phyloP scores from a whole-genome alignment of 1,140 invertebrate species.

The Drosophila setifemur region DNA sequence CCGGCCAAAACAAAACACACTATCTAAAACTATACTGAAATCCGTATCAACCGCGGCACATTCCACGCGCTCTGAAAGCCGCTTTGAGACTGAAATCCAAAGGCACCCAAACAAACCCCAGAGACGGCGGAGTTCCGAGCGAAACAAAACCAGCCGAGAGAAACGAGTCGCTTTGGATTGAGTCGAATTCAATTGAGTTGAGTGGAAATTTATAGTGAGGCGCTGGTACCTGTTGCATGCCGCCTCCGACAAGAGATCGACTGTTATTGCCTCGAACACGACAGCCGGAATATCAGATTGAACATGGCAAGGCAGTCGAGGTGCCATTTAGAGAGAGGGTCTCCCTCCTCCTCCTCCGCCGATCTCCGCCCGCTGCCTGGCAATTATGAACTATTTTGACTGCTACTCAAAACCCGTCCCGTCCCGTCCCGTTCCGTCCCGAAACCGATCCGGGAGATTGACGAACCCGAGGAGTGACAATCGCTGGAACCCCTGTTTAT shows the following conservation, averaged over 20 bases:
- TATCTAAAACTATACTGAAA: slow-evolving; percentile 4
- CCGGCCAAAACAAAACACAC: slow-evolving; percentile 5
- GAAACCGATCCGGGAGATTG: slow-evolving; percentile 16
- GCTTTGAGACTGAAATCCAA: slow-evolving; percentile 71
- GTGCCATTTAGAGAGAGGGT: slow-evolving; percentile 70
- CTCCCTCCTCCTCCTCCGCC: slow-evolving; percentile 29
- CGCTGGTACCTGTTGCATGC: slow-evolving; percentile 48
- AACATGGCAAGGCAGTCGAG: slow-evolving; percentile 52
- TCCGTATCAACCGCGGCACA: slow-evolving; percentile 73
- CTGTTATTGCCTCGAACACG: slow-evolving; percentile 45
- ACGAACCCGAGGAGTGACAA: slow-evolving; percentile 23
- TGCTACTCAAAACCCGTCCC: slow-evolving; percentile 40
- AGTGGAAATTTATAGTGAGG: slow-evolving; percentile 7
- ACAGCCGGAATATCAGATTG: slow-evolving; percentile 18
- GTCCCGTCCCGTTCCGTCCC: neutral
- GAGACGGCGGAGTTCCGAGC: slow-evolving; percentile 27
- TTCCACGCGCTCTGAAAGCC: slow-evolving; percentile 69
- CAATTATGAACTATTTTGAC: slow-evolving; percentile 76
- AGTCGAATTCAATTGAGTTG: slow-evolving; percentile 12
- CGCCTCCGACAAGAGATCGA: slow-evolving; percentile 49
- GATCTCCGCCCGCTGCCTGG: slow-evolving; percentile 41
- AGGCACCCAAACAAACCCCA: slow-evolving; percentile 39
- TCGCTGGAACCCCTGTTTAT: slow-evolving; percentile 30
- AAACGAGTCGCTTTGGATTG: slow-evolving; percentile 11
- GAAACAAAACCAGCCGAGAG: slow-evolving; percentile 17